Conservation (phyloP, 2,113 vertebrate species). For the Opisthocomus hoazin region DNA sequence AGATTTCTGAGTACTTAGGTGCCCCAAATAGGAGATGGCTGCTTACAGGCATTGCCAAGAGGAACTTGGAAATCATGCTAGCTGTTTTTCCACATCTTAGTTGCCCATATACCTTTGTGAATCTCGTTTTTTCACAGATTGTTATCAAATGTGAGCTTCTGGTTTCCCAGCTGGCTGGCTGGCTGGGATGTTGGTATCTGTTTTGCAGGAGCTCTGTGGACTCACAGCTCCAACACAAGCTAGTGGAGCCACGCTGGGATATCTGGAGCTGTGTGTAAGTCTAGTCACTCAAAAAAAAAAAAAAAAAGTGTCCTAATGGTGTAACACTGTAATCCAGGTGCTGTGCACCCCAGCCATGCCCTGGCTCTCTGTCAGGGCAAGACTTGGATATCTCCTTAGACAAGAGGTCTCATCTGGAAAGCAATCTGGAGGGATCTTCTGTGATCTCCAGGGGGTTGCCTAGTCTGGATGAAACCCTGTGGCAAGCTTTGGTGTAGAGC, state of each 20-base stretch:
- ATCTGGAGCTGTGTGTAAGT: neutral
- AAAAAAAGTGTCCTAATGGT: fast-evolving
- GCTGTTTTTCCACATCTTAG: neutral
- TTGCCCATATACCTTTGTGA: neutral
- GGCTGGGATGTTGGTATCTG: neutral
- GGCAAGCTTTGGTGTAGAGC: neutral
- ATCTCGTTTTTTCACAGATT: neutral
- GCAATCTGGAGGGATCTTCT: neutral
- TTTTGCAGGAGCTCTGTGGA: neutral
- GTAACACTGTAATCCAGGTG: neutral
- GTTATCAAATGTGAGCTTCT: neutral
- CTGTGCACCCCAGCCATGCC: neutral
- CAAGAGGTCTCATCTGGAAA: neutral
- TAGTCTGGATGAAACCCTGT: neutral
- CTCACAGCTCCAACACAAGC: neutral
- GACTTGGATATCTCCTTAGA: neutral
- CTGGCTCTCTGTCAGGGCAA: neutral
- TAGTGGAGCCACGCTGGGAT: neutral
- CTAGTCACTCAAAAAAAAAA: neutral
- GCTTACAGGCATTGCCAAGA: neutral
- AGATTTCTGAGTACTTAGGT: neutral
- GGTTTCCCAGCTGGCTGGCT: neutral
- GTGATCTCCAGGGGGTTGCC: neutral
- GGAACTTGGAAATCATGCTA: neutral
- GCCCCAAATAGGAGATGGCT: neutral